phyloP scores from a whole-genome alignment of 2,888 invertebrate genomes.

The Xestia ashworthii region DNA sequence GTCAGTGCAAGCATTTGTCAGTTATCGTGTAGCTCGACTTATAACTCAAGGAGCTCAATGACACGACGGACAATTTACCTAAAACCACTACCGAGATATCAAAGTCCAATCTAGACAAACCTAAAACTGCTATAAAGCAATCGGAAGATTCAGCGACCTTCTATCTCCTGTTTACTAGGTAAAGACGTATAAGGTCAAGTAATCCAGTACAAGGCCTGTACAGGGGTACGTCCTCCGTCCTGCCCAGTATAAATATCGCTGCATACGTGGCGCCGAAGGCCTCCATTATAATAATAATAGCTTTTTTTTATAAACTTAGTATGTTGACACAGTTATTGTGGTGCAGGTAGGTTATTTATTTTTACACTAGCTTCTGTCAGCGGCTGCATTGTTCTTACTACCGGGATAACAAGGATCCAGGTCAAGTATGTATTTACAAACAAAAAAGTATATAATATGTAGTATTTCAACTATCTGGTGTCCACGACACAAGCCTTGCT shows the following conservation, averaged over 20 bases:
- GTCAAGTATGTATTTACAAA: too few species aligned
- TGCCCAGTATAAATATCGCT: slow-evolving; percentile 50
- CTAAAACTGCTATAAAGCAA: not conserved
- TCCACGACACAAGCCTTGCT: too few species aligned
- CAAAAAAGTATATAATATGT: too few species aligned
- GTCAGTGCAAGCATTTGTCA: too few species aligned
- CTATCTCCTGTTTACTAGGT: slow-evolving; percentile 10
- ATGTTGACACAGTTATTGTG: not conserved
- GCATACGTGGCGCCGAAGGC: slow-evolving; percentile 26
- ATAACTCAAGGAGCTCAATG: too few species aligned
- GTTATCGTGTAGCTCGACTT: too few species aligned
- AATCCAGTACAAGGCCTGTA: slow-evolving; percentile 34
- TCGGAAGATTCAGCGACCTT: slow-evolving; percentile 11
- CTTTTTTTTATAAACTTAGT: slow-evolving; percentile 11
- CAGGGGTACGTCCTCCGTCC: slow-evolving; percentile 17
- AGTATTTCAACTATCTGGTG: too few species aligned
- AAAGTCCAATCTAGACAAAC: not conserved
- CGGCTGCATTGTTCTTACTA: too few species aligned
- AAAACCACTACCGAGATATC: too few species aligned
- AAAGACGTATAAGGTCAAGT: slow-evolving; percentile 23
- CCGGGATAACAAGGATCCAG: too few species aligned
- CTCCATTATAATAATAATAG: slow-evolving; percentile 30
- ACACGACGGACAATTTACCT: too few species aligned
- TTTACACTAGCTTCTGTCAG: not conserved
- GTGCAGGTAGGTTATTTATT: not conserved